Conservation (phyloP, 2,888 invertebrate genomes). For the Ferdinandea cuprea region DNA sequence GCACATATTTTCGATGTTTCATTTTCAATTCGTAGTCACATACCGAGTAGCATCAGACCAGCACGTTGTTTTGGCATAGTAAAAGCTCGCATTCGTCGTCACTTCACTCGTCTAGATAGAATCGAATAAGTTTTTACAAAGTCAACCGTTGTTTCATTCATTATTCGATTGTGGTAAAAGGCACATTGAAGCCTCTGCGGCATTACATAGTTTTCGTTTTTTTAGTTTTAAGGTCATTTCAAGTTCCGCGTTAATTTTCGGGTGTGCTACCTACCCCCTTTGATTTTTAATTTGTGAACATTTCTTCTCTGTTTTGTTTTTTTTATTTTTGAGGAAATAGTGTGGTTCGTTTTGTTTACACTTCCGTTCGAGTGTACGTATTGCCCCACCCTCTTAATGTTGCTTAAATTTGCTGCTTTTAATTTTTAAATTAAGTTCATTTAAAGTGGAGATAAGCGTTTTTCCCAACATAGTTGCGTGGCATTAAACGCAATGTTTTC, state of each 20-base stretch:
- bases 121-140: constrained; percentile 51
- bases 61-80: constrained; percentile 69
- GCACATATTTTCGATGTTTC: constrained; percentile 59
- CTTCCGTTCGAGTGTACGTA: constrained; percentile 37
- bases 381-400: constrained; percentile 17
- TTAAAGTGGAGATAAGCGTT: constrained; percentile 21
- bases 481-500: background rate
- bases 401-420: background rate
- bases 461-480: constrained; percentile 8
- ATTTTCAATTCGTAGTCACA: constrained; percentile 42
- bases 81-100: constrained; percentile 63
- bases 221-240: constrained; percentile 45
- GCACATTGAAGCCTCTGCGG: constrained; percentile 19
- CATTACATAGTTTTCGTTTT: constrained; percentile 8
- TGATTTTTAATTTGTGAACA: constrained; percentile 5
- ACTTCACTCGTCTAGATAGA: constrained; percentile 15
- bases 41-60: background rate
- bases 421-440: constrained; percentile 22
- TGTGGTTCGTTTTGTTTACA: constrained; percentile 23
- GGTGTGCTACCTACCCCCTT: constrained; percentile 17
- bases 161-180: constrained; percentile 51
- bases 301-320: too few species aligned
- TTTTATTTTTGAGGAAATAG: constrained; percentile 8
- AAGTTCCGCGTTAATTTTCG: constrained; percentile 34
- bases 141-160: constrained; percentile 68